Base-by-base conservation (phyloP, 1,140 invertebrate genomes). In the Phenacoccus solenopsis region DNA sequence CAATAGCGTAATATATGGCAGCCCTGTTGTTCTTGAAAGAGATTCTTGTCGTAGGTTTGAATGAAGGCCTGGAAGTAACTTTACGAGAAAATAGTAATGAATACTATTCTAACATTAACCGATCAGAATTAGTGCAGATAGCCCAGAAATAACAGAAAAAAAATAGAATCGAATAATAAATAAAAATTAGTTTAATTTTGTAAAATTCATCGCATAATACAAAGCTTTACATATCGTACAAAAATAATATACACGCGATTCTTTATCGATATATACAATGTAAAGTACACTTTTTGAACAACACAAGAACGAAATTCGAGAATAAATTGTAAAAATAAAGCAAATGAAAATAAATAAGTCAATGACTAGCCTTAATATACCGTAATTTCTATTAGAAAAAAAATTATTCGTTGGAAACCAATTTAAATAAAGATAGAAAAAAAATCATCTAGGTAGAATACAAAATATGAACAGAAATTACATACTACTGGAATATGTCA, bases 191-290 rank as follows among this genome's bases (percentile, higher is more conserved):
- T 49, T 49, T 49, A 16, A 49, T 49, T 49, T 49, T 49, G 38
- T 49, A 49, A 49, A 49, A 49, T 49, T 49, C 38, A 49, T n/a
- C 38, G 38, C 38, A 49, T 49, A 49, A 49, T 49, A 49, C 38
- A 49, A 49, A 49, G 38, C 38, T 49, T 49, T 49, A 49, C 38
- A 49, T 49, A n/a, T 49, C 20, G 16, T 49, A 49, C 38, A 49
- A 49, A 49, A 16, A 16, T n/a, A 49, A 32, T 49, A 49, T 49
- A 49, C 38, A 49, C n/a, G n/a, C n/a, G n/a, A 49, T 49, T 49
- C 38, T 5, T 49, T 49, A n/a, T 49, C 38, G 38, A 16, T 49
- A 49, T 49, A 49, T n/a, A 49, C 38, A 49, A n/a, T n/a, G n/a
- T n/a, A n/a, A 49, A 16, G 16, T 49, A 49, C 38, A 49, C n/a